Evolutionary conservation across 2,113 vertebrate species (phyloP).

Genomic region (Cyanocitta stelleri): DNA sequence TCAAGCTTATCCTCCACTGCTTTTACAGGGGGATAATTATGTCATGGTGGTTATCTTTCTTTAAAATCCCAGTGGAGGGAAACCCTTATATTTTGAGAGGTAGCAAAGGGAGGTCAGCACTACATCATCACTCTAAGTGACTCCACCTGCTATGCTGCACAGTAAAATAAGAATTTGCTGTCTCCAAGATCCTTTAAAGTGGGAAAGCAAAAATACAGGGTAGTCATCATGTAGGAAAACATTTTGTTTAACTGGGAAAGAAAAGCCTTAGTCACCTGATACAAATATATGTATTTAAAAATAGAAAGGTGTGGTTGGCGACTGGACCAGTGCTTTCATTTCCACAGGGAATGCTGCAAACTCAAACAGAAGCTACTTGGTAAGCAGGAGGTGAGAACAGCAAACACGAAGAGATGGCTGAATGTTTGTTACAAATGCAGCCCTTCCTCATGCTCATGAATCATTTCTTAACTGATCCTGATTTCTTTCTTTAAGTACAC

Average conservation of each 20-base stretch:
- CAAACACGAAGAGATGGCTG: neutral
- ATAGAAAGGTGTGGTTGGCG: neutral
- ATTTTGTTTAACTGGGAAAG: neutral
- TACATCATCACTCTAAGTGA: neutral
- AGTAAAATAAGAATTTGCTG: neutral
- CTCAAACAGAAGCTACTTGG: neutral
- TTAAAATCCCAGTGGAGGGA: neutral
- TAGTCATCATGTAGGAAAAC: neutral
- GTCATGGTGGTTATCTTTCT: neutral
- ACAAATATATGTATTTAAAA: neutral
- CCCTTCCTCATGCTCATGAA: neutral
- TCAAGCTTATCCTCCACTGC: neutral
- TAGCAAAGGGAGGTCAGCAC: neutral
- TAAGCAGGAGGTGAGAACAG: neutral
- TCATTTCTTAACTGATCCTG: constrained; percentile 13
- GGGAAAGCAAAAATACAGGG: neutral
- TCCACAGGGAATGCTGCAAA: neutral
- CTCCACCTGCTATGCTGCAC: neutral
- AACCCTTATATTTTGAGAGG: neutral
- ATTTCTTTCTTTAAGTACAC: neutral
- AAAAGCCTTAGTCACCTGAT: neutral
- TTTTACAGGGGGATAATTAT: neutral
- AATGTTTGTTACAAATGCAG: neutral
- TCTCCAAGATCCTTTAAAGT: neutral
- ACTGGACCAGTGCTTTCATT: neutral